phyloP scores from a whole-genome alignment of 2,113 vertebrate species.

The Furnarius figulus region DNA sequence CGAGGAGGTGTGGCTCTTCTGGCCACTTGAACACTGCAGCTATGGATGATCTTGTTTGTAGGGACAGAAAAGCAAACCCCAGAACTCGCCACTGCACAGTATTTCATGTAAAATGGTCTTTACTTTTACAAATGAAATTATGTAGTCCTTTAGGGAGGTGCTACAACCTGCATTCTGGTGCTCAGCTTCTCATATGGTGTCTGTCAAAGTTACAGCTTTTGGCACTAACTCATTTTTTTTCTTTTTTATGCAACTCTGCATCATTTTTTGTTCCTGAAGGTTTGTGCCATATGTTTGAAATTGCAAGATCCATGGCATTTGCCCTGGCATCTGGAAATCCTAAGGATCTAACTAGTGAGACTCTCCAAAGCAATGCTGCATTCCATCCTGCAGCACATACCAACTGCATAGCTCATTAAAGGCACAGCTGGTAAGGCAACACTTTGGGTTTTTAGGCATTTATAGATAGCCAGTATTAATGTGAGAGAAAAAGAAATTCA shows the following conservation, averaged over 20 bases:
- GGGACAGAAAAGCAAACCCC: background rate
- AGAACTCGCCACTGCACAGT: accelerated
- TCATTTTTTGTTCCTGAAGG: background rate
- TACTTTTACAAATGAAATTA: background rate
- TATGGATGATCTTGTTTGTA: background rate
- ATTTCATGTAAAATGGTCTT: background rate
- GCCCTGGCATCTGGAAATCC: background rate
- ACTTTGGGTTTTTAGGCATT: background rate
- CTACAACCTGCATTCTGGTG: background rate
- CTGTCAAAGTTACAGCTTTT: background rate
- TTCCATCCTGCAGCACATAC: background rate
- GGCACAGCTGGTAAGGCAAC: background rate
- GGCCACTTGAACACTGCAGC: background rate
- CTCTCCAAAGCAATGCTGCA: background rate
- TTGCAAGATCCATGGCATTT: background rate
- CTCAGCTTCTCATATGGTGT: background rate
- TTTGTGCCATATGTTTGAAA: background rate
- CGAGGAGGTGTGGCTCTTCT: background rate
- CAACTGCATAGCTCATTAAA: background rate
- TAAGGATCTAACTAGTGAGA: background rate
- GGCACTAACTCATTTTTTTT: background rate
- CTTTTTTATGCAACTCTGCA: background rate
- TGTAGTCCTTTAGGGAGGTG: background rate
- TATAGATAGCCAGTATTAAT: background rate
- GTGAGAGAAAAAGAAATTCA: background rate